These are phyloP conservation scores for Morpho helenor DNA, from an alignment of 2,888 invertebrate species.

Conservation along the genomic window DNA sequence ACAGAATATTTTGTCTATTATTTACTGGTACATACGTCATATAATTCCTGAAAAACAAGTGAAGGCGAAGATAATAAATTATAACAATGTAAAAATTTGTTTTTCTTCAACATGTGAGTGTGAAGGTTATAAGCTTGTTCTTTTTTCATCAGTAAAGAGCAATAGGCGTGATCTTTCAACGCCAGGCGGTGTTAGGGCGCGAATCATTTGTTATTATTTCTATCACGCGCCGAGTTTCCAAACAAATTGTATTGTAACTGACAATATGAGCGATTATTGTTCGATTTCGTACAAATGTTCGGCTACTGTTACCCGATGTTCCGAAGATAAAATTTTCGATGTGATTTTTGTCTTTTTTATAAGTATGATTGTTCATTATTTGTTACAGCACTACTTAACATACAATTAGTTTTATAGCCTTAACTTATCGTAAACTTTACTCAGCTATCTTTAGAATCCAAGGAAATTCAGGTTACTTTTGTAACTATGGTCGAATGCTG, in stretches of 20 bases:
- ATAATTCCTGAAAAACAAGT: too few species aligned
- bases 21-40: too few species aligned
- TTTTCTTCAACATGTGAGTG: background rate
- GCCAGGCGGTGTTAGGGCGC: conserved; percentile 76
- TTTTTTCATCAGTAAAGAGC: conserved; percentile 74
- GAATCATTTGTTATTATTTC: conserved; percentile 79
- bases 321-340: background rate
- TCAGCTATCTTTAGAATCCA: too few species aligned
- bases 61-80: too few species aligned
- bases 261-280: conserved; percentile 78
- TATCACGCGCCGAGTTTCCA: conserved; percentile 73
- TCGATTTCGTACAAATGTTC: conserved; percentile 69
- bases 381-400: background rate
- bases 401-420: too few species aligned
- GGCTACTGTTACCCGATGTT: conserved; percentile 16
- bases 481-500: too few species aligned
- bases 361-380: too few species aligned
- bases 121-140: conserved; percentile 32
- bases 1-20: too few species aligned
- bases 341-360: background rate
- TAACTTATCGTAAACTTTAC: too few species aligned
- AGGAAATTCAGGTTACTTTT: too few species aligned
- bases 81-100: background rate
- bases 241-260: conserved; percentile 78
- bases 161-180: conserved; percentile 79